Percentiles rank a stretch among this genome's conserved stretches.
phyloP scores from a whole-genome alignment of 2,797 vertebrate genomes.

The Phataginus tetradactyla region DNA sequence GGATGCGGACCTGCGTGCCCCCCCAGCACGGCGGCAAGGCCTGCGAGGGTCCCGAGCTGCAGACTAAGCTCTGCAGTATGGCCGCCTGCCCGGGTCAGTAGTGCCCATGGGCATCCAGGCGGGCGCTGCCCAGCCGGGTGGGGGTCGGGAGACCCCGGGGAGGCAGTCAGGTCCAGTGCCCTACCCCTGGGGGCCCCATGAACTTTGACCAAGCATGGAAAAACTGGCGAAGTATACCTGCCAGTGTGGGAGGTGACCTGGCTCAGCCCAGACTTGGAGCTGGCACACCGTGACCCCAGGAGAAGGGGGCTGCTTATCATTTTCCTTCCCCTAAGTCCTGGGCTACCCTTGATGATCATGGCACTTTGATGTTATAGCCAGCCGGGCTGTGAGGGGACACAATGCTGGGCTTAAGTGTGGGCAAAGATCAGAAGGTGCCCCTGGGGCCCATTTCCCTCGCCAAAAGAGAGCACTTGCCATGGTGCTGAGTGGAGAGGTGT shows the following conservation, averaged over 20 bases:
- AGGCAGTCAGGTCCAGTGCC: conserved; percentile 37
- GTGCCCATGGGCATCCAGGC: conserved; percentile 72
- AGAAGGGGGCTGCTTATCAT: neutral
- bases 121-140: conserved; percentile 67
- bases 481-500: neutral
- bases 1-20: conserved; percentile 93
- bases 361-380: neutral
- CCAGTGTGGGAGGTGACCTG: conserved; percentile 32
- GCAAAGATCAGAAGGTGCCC: neutral
- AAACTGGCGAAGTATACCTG: neutral
- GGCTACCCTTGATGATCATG: neutral
- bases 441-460: neutral
- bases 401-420: neutral
- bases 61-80: conserved; percentile 97
- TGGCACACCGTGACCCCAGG: neutral
- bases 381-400: neutral
- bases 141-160: conserved; percentile 54
- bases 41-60: conserved; percentile 92
- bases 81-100: conserved; percentile 96
- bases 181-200: conserved; percentile 1
- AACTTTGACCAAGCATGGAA: conserved; percentile 68
- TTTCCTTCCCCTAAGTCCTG: neutral
- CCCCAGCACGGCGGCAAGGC: conserved; percentile 87
- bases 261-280: neutral
- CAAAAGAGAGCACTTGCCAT: neutral